Conservation (phyloP, 2,888 invertebrate species). For the Alitta virens region DNA sequence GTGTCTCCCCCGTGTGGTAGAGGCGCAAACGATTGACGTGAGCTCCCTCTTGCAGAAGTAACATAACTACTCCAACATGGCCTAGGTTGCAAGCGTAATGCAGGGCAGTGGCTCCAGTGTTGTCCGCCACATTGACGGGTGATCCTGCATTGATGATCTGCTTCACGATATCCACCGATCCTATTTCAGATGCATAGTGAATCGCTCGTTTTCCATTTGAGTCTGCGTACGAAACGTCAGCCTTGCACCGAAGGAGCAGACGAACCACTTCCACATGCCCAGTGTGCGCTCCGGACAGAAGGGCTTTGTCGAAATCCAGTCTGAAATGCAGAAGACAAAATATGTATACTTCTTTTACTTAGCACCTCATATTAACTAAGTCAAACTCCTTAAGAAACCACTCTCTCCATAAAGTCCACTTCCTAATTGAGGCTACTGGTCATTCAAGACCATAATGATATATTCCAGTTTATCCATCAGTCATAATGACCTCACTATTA, state of each 20-base stretch:
- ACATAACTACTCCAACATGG: constrained; percentile 8
- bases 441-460: no score
- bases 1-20: constrained; percentile 23
- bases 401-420: no score
- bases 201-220: constrained; percentile 26
- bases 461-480: no score
- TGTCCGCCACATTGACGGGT: constrained; percentile 17
- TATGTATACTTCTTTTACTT: no score
- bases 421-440: no score
- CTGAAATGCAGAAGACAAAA: neutral
- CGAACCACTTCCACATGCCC: constrained; percentile 5
- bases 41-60: constrained; percentile 25
- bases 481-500: no score
- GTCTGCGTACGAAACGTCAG: constrained; percentile 18
- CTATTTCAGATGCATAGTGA: constrained; percentile 32
- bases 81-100: constrained; percentile 20
- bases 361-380: no score
- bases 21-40: constrained; percentile 22
- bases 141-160: constrained; percentile 23
- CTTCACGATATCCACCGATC: constrained; percentile 20
- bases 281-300: constrained; percentile 6
- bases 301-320: constrained; percentile 9
- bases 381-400: no score
- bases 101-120: constrained; percentile 18
- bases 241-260: constrained; percentile 6